Evolutionary conservation across 2,888 invertebrate genomes (phyloP).

Genomic region (Zonitis immaculata): DNA sequence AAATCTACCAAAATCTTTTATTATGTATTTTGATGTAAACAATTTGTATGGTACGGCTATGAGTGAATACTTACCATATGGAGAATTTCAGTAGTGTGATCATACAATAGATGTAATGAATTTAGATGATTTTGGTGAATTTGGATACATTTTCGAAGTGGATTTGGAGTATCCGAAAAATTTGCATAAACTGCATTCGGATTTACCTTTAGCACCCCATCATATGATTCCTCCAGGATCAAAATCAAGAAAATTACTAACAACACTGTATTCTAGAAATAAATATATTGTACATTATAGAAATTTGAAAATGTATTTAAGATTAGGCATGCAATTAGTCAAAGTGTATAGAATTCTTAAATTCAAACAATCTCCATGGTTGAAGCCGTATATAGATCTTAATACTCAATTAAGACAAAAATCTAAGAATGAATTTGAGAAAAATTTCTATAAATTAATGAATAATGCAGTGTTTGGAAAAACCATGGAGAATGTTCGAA

Average conservation of each 20-base stretch:
- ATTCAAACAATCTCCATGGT: slow-evolving; percentile 24
- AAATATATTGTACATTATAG: slow-evolving; percentile 26
- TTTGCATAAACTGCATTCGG: slow-evolving; percentile 31
- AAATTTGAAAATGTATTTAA: slow-evolving; percentile 26
- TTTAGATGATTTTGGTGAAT: slow-evolving; percentile 15
- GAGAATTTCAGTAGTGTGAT: slow-evolving; percentile 5
- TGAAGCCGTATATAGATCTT: slow-evolving; percentile 11
- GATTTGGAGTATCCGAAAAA: slow-evolving; percentile 33
- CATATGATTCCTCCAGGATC: slow-evolving; percentile 2
- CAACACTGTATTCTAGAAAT: slow-evolving; percentile 18
- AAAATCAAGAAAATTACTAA: slow-evolving; percentile 12
- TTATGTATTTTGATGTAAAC: slow-evolving; percentile 32
- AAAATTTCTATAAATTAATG: slow-evolving; percentile 34
- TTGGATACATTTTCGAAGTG: slow-evolving; percentile 33
- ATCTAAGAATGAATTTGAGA: too few relatives aligned
- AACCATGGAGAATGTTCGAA: slow-evolving; percentile 43
- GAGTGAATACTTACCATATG: background rate
- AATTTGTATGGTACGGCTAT: background rate
- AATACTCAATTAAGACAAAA: background rate
- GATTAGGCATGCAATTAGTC: slow-evolving; percentile 17
- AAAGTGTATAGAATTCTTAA: slow-evolving; percentile 19
- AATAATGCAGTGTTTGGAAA: slow-evolving; percentile 37
- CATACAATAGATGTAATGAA: slow-evolving; percentile 5
- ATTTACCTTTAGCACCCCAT: slow-evolving; percentile 2
- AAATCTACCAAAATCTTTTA: slow-evolving; percentile 21